These are phyloP conservation scores for Protophormia terraenovae DNA, from an alignment of 2,888 invertebrate species.

Conservation along the genomic window DNA sequence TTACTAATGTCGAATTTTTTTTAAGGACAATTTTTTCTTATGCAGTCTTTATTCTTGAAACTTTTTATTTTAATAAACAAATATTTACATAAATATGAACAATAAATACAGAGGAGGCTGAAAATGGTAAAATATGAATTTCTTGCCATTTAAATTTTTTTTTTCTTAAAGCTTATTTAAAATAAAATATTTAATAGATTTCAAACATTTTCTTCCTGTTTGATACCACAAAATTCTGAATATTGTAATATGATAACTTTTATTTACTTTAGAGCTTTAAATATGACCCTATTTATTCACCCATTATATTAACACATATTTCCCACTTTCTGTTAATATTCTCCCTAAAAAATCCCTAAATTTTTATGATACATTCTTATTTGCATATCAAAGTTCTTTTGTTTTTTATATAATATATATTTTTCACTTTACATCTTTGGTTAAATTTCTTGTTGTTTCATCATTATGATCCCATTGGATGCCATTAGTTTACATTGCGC, in stretches of 20 bases:
- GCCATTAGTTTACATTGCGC: slow-evolving; percentile 63
- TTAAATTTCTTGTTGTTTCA: background rate
- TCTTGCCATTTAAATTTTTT: too few relatives aligned
- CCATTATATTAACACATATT: background rate
- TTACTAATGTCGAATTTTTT: too few relatives aligned
- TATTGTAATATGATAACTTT: background rate
- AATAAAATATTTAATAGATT: too few relatives aligned
- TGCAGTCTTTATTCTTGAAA: too few relatives aligned
- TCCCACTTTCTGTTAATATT: background rate
- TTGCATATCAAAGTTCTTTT: slow-evolving; percentile 27
- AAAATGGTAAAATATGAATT: too few relatives aligned
- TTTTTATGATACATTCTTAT: background rate
- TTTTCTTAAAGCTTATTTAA: too few relatives aligned
- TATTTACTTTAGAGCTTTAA: background rate
- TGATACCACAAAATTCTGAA: too few relatives aligned
- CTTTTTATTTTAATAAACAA: too few relatives aligned
- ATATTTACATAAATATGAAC: too few relatives aligned
- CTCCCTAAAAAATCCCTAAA: background rate
- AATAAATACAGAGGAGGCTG: too few relatives aligned
- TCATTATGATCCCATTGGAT: slow-evolving; percentile 63
- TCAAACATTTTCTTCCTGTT: too few relatives aligned
- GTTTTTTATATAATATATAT: background rate
- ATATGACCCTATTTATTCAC: slow-evolving; percentile 7
- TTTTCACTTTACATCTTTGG: background rate
- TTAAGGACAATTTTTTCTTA: too few relatives aligned